These are phyloP conservation scores for Myodes glareolus DNA, from an alignment of 2,113 vertebrate species.

Conservation along the genomic window DNA sequence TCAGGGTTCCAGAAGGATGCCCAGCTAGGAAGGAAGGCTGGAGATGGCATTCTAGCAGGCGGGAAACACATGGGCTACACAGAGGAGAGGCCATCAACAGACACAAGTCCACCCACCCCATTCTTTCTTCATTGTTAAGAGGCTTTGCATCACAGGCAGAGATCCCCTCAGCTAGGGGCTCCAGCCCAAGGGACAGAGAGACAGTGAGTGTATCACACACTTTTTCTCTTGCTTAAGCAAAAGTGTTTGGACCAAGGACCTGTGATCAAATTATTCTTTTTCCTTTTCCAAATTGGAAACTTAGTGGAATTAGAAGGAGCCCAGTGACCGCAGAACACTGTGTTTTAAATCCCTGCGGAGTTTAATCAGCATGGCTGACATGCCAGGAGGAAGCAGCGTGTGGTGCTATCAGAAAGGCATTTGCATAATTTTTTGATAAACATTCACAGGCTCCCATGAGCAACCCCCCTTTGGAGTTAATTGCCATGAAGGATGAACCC, in stretches of 20 bases:
- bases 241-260: slow-evolving; percentile 61
- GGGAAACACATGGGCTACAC: background rate
- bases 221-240: slow-evolving; percentile 55
- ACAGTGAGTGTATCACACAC: background rate
- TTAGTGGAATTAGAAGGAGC: slow-evolving; percentile 46
- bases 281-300: slow-evolving; percentile 50
- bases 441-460: background rate
- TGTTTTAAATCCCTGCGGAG: background rate
- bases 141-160: background rate
- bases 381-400: background rate
- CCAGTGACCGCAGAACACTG: slow-evolving; percentile 15
- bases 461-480: background rate
- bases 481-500: background rate
- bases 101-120: fast-evolving
- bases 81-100: fast-evolving
- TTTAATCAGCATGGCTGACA: background rate
- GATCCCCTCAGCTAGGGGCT: background rate
- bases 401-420: fast-evolving
- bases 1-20: background rate
- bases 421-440: background rate
- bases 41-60: background rate
- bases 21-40: background rate
- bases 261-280: slow-evolving; percentile 40
- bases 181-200: background rate
- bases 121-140: background rate